Evolutionary conservation across 2,113 vertebrate genomes (phyloP).

Genomic region (Epinephelus lanceolatus): DNA sequence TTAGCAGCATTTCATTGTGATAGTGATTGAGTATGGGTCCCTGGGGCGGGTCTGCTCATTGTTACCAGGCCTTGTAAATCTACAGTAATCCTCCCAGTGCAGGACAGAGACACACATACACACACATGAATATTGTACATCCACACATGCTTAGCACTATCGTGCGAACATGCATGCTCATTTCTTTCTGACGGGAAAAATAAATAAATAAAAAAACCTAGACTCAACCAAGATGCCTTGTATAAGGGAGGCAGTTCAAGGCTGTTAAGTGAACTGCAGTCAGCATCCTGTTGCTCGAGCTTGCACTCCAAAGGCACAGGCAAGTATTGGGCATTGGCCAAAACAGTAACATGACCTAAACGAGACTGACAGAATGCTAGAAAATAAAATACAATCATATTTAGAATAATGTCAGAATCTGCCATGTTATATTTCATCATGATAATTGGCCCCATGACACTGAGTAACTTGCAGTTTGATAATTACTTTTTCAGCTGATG

Average conservation of each 20-base stretch:
- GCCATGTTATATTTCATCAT: too few species aligned
- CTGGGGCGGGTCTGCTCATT: slow-evolving; percentile 73
- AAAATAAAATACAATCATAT: too few species aligned
- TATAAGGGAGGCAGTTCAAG: neutral
- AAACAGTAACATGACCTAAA: too few species aligned
- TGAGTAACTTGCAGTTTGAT: too few species aligned
- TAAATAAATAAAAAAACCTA: neutral
- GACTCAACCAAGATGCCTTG: neutral
- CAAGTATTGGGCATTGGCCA: too few species aligned
- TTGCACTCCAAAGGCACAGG: too few species aligned
- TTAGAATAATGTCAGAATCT: too few species aligned
- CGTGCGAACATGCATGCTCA: neutral
- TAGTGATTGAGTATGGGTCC: slow-evolving; percentile 79
- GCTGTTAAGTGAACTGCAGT: too few species aligned
- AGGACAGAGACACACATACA: slow-evolving; percentile 58
- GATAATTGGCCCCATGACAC: too few species aligned
- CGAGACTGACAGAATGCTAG: too few species aligned
- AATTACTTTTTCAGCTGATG: too few species aligned
- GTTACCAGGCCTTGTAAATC: slow-evolving; percentile 80
- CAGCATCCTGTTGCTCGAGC: too few species aligned
- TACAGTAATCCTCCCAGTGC: slow-evolving; percentile 78
- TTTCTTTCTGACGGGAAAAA: neutral
- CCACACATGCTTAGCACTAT: slow-evolving; percentile 12
- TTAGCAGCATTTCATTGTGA: slow-evolving; percentile 81
- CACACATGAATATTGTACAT: slow-evolving; percentile 36